phyloP scores from a whole-genome alignment of 2,113 vertebrate species.

The Zingel zingel region DNA sequence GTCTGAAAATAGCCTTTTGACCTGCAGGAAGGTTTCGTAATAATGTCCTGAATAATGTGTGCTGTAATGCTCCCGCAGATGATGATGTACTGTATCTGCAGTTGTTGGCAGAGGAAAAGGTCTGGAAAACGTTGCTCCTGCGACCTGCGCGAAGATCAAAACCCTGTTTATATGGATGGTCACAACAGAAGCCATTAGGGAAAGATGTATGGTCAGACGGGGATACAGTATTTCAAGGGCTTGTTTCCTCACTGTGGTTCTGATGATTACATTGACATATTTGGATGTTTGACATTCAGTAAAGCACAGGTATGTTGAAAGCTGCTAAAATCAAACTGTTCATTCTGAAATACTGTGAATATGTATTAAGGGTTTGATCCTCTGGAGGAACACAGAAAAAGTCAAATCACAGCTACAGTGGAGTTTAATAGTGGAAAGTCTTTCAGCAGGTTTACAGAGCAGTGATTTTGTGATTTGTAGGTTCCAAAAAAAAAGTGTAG shows the following conservation, averaged over 20 bases:
- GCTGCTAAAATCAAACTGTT: not conserved
- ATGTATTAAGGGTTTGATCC: no score
- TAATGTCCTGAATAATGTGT: conserved; percentile 27
- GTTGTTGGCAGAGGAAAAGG: conserved; percentile 2
- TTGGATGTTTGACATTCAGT: not conserved
- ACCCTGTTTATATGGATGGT: not conserved
- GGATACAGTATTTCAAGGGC: not conserved
- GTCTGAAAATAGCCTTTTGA: conserved; percentile 41
- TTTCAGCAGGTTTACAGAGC: not conserved
- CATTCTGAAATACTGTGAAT: no score
- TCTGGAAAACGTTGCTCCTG: conserved; percentile 4
- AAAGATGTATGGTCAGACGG: conserved; percentile 1
- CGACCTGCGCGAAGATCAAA: not conserved
- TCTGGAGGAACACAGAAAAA: not conserved
- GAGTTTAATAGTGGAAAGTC: not conserved
- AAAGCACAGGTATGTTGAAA: not conserved
- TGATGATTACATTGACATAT: not conserved
- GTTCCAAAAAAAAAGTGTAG: not conserved
- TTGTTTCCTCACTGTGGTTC: not conserved
- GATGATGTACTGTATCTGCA: conserved; percentile 21
- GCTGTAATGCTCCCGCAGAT: not conserved
- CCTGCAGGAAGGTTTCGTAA: conserved; percentile 23
- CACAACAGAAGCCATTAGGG: conserved; percentile 15
- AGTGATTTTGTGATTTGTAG: not conserved
- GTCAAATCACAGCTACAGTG: not conserved